Evolutionary conservation across 2,888 invertebrate species (phyloP).

Genomic region (Camponotus fellah): DNA sequence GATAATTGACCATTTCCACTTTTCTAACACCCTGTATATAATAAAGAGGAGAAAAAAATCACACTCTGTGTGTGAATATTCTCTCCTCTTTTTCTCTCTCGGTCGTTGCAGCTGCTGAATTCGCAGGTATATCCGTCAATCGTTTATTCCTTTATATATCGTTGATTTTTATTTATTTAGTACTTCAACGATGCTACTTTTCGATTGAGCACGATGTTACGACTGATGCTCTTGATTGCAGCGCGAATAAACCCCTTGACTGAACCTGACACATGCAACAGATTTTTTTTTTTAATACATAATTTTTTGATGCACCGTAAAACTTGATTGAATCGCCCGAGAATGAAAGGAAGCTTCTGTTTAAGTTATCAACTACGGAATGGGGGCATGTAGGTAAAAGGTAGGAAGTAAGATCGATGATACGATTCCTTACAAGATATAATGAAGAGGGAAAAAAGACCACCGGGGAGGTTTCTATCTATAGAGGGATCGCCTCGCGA

Average conservation of each 20-base stretch:
- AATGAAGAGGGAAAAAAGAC: not conserved
- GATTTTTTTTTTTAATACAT: not conserved
- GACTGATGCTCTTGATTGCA: not conserved
- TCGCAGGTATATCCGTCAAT: no score
- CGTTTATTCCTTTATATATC: no score
- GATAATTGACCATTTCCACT: no score
- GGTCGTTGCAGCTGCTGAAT: no score
- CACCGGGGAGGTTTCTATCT: not conserved
- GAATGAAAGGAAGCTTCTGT: not conserved
- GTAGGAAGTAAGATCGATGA: not conserved
- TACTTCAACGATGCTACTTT: not conserved
- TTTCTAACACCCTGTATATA: no score
- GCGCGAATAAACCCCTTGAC: not conserved
- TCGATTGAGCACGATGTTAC: not conserved
- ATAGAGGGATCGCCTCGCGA: slow-evolving; percentile 43
- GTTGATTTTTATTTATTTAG: not conserved
- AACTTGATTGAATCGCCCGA: not conserved
- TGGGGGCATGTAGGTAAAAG: not conserved
- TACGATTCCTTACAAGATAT: not conserved
- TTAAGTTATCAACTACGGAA: slow-evolving; percentile 15
- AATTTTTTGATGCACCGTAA: slow-evolving; percentile 12
- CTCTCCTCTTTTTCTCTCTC: no score
- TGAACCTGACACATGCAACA: not conserved
- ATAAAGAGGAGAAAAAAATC: no score
- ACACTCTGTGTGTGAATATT: no score